Evolutionary conservation across 1,140 invertebrate species (phyloP), one percentile per base, ranked within the genome.

Genomic region (Ceratitis capitata): DNA sequence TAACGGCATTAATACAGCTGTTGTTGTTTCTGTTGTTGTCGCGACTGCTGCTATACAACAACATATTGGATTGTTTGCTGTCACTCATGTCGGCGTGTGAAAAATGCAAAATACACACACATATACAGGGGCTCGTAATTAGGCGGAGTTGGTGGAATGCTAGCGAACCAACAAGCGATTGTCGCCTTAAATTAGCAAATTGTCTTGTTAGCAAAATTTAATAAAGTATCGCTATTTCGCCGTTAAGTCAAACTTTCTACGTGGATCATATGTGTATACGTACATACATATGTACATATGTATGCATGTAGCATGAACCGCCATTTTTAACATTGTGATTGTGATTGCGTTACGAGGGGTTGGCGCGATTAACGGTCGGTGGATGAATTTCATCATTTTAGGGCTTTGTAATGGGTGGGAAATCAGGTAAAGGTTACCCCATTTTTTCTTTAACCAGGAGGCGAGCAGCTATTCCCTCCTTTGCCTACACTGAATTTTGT

Each of bases 81-180:
- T 26, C 69, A 78, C 39, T 78, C 35, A 45, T n/a, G 69, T 78
- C 45, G 69, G 69, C 69, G 69, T 45, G 69, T 47, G 69, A 78
- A 26, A 78, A 78, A 78, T 78, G 69, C 69, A 78, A 78, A 78
- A 9, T 78, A 78, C 39, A 23, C 9, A 12, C n/a, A n/a, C n/a
- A n/a, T n/a, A n/a, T n/a, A n/a, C n/a, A n/a, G n/a, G n/a, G n/a
- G n/a, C 14, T 23, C n/a, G 39, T 45, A 78, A 42, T 78, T 78
- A 78, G 39, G 32, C 7, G 19, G 14, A 4, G 14, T 32, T 3
- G 26, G 39, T 78, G 69, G 45, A 78, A 42, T 78, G 69, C 19
- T 6, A 23, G n/a, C 39, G n/a, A n/a, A n/a, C n/a, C n/a, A n/a
- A n/a, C 35, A 42, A 32, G 23, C 64, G 42, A 74, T 42, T 29